A percentile compares a stretch with the other conserved stretches of the same genome.
phyloP scores from a whole-genome alignment of 2,113 vertebrate species.

The Meles meles region DNA sequence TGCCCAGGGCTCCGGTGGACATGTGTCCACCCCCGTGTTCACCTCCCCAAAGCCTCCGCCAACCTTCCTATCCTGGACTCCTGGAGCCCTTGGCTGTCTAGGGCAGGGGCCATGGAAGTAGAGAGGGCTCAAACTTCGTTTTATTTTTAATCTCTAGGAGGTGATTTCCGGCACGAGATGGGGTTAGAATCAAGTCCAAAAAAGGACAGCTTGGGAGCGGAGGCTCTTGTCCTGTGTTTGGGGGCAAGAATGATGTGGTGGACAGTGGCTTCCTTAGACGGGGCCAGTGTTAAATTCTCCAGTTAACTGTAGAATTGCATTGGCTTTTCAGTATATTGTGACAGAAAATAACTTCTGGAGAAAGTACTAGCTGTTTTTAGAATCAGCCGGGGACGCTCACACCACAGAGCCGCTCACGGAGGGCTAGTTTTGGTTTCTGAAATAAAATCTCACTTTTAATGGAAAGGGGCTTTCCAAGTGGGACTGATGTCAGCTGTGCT shows the following conservation, averaged over 20 bases:
- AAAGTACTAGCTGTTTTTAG: neutral
- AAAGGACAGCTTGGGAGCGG: too few relatives aligned
- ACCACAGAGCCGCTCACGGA: rapidly evolving
- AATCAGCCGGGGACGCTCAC: rapidly evolving
- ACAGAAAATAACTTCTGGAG: neutral
- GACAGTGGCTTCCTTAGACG: neutral
- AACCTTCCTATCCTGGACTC: neutral
- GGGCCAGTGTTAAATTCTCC: neutral
- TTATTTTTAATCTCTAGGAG: neutral
- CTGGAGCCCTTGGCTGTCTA: neutral
- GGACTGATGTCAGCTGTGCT: neutral
- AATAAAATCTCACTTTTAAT: slow-evolving; percentile 9
- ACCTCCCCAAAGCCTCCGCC: rapidly evolving
- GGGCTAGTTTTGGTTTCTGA: neutral
- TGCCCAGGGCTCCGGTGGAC: neutral
- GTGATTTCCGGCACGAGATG: neutral
- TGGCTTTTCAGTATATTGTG: neutral
- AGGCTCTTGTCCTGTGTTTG: neutral
- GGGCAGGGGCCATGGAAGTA: neutral
- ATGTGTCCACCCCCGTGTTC: neutral
- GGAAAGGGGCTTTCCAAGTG: neutral
- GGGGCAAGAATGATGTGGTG: neutral
- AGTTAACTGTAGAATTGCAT: neutral
- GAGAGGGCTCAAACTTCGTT: neutral
- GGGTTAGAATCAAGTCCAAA: neutral